Evolutionary conservation across 1,140 invertebrate species (phyloP), one percentile per base, ranked within the genome.

Genomic region (Dufourea novaeangliae): DNA sequence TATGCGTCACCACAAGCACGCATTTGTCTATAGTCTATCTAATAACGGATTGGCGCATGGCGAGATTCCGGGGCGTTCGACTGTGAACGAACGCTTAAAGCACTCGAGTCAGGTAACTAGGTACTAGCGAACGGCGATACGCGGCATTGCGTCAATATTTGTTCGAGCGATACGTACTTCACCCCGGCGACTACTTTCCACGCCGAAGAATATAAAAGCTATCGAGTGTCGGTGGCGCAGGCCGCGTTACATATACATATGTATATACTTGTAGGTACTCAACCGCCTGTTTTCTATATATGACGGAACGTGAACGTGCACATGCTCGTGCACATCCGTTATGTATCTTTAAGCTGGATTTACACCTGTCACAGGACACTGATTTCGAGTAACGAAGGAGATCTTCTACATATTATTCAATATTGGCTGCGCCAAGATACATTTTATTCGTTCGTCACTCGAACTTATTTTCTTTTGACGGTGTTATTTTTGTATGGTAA

Each of bases 131-230:
- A 64, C 20, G 46, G 46, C 46, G 46, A 50, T 69, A 72, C 69
- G 74, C 84, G 82, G 84, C 82, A 85, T 81, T 85, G 84, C 88
- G 88, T 86, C 82, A 87, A 69, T 69, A 69, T 69, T 69, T 76
- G 74, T 76, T 27, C 14, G 27, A 27, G 29, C 39, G 73, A 59
- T 68, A 68, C 39, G 27, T 44, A 75, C 52, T 59, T 59, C 41
- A 14, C 50, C 20, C 20, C 8, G 11, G 7, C 59, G 6, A 37
- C 20, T n/a, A 22, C 34, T 12, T 46, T 32, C 52, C 27, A 46
- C 20, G 52, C 41, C 34, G 41, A 62, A 39, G 57, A 77, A 70
- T 63, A 44, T 69, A 70, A 77, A 77, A 68, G 57, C 44, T 39
- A 77, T 77, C 34, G 56, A 69, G 73, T 37, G 39, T 68, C 64